phyloP scores from a whole-genome alignment of 2,113 vertebrate genomes.

The Cricetomys ansorgei region DNA sequence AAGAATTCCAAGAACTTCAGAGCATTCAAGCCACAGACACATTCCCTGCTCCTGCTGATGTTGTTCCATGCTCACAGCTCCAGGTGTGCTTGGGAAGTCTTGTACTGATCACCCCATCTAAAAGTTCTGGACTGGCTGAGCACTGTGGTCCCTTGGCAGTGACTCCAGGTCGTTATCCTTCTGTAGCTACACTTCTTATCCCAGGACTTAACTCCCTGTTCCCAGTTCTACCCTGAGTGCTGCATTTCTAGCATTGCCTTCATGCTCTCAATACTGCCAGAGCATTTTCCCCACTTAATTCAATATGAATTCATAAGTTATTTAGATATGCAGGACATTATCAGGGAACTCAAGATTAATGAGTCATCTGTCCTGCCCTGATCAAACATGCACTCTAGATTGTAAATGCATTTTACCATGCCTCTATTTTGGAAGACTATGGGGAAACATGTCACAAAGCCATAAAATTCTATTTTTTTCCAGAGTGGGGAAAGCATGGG shows the following conservation, averaged over 20 bases:
- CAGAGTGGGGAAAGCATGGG: background rate
- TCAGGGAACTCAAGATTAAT: background rate
- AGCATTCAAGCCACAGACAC: background rate
- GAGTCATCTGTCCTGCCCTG: background rate
- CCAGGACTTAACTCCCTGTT: background rate
- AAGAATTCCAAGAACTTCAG: background rate
- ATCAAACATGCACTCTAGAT: background rate
- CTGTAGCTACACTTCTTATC: background rate
- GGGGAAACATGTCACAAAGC: background rate
- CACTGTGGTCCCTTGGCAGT: too few species aligned
- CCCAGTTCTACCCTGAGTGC: background rate
- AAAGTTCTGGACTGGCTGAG: background rate
- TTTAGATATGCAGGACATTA: background rate
- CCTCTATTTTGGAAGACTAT: background rate
- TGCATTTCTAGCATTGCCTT: background rate
- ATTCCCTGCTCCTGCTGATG: background rate
- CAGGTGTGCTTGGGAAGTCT: background rate
- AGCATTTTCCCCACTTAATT: background rate
- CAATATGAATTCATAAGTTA: background rate
- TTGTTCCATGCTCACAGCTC: background rate
- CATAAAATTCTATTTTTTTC: background rate
- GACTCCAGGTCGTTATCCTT: background rate
- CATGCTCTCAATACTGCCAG: background rate
- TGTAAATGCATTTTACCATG: background rate
- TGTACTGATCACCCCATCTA: background rate